Conservation (phyloP, 2,888 invertebrate genomes). For the Cantharis nigra region DNA sequence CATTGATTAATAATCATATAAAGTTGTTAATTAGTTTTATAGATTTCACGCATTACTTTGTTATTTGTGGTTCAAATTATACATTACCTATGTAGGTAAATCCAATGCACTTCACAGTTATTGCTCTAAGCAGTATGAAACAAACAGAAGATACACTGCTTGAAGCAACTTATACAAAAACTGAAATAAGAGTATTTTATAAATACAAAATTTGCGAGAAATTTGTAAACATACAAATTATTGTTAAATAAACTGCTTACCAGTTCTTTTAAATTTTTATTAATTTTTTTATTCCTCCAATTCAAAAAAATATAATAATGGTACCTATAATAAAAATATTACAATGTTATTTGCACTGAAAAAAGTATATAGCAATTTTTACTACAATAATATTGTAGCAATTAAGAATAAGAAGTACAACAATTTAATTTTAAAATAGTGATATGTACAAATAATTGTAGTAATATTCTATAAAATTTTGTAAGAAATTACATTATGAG, state of each 20-base stretch:
- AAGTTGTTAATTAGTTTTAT: slow-evolving; percentile 1
- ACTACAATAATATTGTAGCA: no score
- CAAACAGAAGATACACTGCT: not conserved
- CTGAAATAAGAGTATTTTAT: not conserved
- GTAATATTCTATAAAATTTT: no score
- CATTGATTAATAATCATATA: not conserved
- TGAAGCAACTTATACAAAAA: not conserved
- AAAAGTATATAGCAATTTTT: no score
- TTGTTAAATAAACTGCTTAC: not conserved
- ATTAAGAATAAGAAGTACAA: no score
- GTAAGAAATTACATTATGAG: no score
- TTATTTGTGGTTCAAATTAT: not conserved
- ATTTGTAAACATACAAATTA: not conserved
- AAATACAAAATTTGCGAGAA: not conserved
- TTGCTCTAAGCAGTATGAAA: not conserved
- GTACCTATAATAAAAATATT: no score
- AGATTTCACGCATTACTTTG: not conserved
- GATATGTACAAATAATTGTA: no score
- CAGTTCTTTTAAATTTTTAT: not conserved
- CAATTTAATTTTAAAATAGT: no score
- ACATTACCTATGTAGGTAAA: not conserved
- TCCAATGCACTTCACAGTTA: not conserved
- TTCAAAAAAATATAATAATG: not conserved
- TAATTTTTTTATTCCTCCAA: not conserved
- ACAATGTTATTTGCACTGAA: no score